These are phyloP conservation scores for Agonopterix subpropinquella DNA, from an alignment of 2,888 invertebrate species.

Conservation along the genomic window DNA sequence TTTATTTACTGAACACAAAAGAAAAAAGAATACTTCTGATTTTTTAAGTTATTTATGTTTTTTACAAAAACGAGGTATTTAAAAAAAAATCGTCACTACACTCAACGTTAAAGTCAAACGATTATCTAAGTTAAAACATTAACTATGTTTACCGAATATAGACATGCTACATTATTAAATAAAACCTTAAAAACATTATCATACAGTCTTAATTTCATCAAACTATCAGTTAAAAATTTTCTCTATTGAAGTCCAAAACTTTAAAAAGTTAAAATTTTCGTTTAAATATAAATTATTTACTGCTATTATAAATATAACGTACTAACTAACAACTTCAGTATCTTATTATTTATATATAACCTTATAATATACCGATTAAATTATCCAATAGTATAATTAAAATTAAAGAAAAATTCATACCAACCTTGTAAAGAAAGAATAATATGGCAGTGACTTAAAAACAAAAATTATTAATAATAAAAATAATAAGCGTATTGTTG, in stretches of 20 bases:
- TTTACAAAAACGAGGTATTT: background rate
- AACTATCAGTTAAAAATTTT: constrained; percentile 19
- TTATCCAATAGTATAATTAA: background rate
- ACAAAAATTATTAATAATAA: constrained; percentile 32
- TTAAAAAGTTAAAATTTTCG: constrained; percentile 20
- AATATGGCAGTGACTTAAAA: constrained; percentile 60
- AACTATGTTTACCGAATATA: background rate
- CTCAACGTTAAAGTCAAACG: background rate
- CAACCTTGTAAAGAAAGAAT: constrained; percentile 18
- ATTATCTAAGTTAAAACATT: background rate
- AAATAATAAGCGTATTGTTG: constrained; percentile 65
- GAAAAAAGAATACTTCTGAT: no score
- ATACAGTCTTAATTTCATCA: constrained; percentile 61
- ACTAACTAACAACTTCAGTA: constrained; percentile 18
- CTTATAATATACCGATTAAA: background rate
- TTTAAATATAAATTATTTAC: constrained; percentile 24
- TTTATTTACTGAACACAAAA: no score
- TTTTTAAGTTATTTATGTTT: no score
- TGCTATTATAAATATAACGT: constrained; percentile 22
- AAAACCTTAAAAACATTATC: constrained; percentile 22
- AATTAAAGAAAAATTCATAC: background rate
- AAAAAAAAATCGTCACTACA: background rate
- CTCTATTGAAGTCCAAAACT: constrained; percentile 16
- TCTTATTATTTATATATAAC: constrained; percentile 6
- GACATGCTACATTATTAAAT: constrained; percentile 5